These are phyloP conservation scores for Cephalopterus ornatus DNA, from an alignment of 2,113 vertebrate genomes.

Conservation along the genomic window DNA sequence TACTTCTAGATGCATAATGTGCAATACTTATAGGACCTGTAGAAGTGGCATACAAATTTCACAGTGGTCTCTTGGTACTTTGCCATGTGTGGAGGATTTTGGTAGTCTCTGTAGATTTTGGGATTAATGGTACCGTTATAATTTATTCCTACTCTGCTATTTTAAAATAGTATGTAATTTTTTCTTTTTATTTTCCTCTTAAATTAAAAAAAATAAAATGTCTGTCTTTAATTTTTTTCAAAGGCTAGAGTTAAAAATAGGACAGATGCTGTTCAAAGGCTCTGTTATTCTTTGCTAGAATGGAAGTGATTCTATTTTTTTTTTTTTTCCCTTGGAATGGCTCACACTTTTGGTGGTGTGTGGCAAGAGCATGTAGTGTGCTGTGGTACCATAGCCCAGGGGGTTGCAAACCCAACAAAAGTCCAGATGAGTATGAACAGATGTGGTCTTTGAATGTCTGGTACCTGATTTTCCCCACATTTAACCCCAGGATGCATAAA, in stretches of 20 bases:
- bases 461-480: not conserved
- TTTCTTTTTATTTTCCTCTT: not conserved
- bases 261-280: not conserved
- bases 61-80: slow-evolving; percentile 8
- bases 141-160: slow-evolving; percentile 1
- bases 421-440: not conserved
- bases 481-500: not conserved
- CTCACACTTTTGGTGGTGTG: not conserved
- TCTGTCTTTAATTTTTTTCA: not conserved
- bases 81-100: slow-evolving; percentile 29
- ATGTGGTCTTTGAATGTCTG: not conserved
- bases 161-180: not conserved
- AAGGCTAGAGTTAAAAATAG: not conserved
- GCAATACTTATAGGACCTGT: slow-evolving; percentile 45
- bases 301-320: not conserved
- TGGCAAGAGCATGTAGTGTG: not conserved
- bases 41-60: slow-evolving; percentile 22
- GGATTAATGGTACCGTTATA: not conserved
- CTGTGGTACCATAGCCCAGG: not conserved
- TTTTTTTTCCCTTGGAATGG: not conserved
- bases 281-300: not conserved
- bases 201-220: not conserved
- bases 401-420: not conserved
- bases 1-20: slow-evolving; percentile 52
- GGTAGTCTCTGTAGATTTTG: slow-evolving; percentile 11